Base-by-base conservation (phyloP, 2,797 vertebrate species). In the Crypturellus tataupa region DNA sequence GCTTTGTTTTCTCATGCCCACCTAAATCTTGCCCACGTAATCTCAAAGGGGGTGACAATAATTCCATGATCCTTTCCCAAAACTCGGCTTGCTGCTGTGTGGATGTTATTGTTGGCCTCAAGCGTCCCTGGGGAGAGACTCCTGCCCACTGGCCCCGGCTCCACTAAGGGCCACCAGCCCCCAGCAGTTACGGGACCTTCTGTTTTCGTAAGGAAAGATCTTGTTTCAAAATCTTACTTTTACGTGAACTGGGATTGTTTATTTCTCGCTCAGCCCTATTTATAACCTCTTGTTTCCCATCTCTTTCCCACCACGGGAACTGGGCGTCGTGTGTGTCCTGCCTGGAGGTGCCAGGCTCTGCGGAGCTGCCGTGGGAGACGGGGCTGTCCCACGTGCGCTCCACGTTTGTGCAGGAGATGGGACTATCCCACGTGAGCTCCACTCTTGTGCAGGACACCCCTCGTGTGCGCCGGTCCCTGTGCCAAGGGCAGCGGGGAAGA, bases 101-200 rank as follows among this genome's bases (percentile, higher is more conserved):
- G 12, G 6, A 0, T 18, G n/a, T 37, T 59, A 2, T 1, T 75
- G 80, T n/a, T 87, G 81, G 60, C 60, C 0, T 0, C 4, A 18
- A 69, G 24, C 49, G 17, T 49, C 73, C 40, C 73, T 13, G 21
- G 46, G 70, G 40, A 72, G 51, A 24, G 44, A 55, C 53, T 27
- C 24, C 40, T 84, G 75, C 59, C 73, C 21, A 2, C 8, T 67
- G 10, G 40, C 33, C 39, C 7, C 25, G 2, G 6, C 1, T 16
- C 37, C 80, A 55, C 40, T 19, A 33, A 6, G 65, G n/a, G 35
- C 55, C 47, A 11, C 24, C 46, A 20, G 37, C 37, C 21, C 39
- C 59, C 76, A 1, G 0, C n/a, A 8, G 18, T 29, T 40, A 20
- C 33, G 10, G 23, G 5, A 1, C 47, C 20, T 8, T 3, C 2